Conservation (phyloP, 2,888 invertebrate species). For the Odontocerum albicorne region DNA sequence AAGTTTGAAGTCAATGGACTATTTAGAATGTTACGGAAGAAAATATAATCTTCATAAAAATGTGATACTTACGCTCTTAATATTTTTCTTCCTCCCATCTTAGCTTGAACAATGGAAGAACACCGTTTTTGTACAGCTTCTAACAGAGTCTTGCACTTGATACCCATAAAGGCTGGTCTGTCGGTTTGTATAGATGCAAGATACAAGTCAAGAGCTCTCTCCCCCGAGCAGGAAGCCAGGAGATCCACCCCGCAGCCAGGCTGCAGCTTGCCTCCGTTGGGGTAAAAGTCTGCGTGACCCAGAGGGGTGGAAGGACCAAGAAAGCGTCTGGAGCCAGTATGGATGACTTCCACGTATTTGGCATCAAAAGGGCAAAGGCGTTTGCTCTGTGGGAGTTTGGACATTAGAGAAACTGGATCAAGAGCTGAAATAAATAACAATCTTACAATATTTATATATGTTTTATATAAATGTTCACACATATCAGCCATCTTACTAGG, state of each 20-base stretch:
- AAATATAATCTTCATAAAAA: too few species aligned
- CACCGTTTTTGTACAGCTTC: conserved; percentile 13
- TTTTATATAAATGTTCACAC: too few species aligned
- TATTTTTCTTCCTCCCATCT: conserved; percentile 16
- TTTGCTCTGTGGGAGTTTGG: not conserved
- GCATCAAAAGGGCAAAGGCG: conserved; percentile 8
- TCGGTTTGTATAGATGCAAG: conserved; percentile 6
- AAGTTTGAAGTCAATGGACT: too few species aligned
- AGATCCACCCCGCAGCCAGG: conserved; percentile 19
- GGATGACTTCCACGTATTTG: conserved; percentile 17
- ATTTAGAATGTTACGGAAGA: too few species aligned
- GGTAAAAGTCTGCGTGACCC: conserved; percentile 21
- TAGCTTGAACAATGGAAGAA: not conserved
- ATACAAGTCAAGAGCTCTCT: conserved; percentile 12
- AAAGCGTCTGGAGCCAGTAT: conserved; percentile 13
- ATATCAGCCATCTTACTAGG: too few species aligned
- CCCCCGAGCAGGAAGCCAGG: conserved; percentile 16
- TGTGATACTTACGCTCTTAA: conserved; percentile 11
- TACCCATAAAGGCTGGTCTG: conserved; percentile 4
- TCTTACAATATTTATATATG: too few species aligned
- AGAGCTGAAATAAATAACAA: conserved; percentile 7
- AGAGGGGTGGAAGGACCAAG: conserved; percentile 7
- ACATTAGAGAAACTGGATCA: conserved; percentile 12
- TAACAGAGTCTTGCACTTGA: conserved; percentile 2
- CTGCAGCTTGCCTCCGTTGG: conserved; percentile 20